Conservation (phyloP, 2,888 invertebrate genomes). For the Hofmannophila pseudospretella region DNA sequence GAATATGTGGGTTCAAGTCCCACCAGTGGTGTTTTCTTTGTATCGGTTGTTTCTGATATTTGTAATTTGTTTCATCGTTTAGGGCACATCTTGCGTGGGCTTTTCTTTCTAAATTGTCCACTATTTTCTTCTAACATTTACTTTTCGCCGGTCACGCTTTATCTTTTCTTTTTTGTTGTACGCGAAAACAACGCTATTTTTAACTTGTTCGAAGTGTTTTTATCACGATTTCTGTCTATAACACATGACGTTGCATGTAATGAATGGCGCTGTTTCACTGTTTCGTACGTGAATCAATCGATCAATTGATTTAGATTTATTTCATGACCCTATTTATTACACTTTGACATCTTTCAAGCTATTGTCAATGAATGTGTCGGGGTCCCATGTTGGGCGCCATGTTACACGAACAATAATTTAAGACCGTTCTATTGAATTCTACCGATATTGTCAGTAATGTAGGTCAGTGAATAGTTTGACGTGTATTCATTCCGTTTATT, state of each 20-base stretch:
- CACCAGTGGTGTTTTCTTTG: too few relatives aligned
- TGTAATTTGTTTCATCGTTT: conserved; percentile 4
- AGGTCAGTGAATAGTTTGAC: conserved; percentile 31
- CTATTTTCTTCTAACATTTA: conserved; percentile 6
- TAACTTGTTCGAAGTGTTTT: conserved; percentile 11
- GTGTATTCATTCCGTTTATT: conserved; percentile 25
- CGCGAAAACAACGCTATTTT: too few relatives aligned
- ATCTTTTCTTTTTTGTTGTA: conserved; percentile 9
- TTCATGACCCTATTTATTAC: conserved; percentile 32
- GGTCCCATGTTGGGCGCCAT: conserved; percentile 13
- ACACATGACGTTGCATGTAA: conserved; percentile 15
- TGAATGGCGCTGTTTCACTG: conserved; percentile 9
- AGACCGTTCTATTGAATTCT: conserved; percentile 37
- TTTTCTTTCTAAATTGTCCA: conserved; percentile 7
- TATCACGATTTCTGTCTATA: conserved; percentile 4
- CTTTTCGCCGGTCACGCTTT: conserved; percentile 12
- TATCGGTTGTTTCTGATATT: too few relatives aligned
- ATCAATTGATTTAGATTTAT: conserved; percentile 35
- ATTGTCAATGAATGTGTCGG: conserved; percentile 35
- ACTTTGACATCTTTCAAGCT: conserved; percentile 32
- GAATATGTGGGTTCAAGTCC: too few relatives aligned
- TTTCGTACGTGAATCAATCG: conserved; percentile 28
- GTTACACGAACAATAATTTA: conserved; percentile 40
- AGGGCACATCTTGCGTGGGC: neutral
- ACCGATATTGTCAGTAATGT: conserved; percentile 32